phyloP scores from a whole-genome alignment of 2,797 vertebrate genomes.

The Spinibarbus caldwelli region DNA sequence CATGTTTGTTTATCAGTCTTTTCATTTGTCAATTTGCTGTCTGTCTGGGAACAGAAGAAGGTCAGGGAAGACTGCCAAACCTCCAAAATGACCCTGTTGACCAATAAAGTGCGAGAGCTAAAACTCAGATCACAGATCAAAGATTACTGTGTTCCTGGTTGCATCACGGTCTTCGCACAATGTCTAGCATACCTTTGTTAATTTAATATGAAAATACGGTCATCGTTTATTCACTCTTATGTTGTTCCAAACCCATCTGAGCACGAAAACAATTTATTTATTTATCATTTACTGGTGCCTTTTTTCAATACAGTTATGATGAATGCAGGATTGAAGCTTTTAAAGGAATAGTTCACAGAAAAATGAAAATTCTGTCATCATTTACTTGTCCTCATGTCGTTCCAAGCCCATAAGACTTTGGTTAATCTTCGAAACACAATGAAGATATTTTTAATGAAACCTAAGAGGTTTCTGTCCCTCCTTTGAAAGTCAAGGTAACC shows the following conservation, averaged over 20 bases:
- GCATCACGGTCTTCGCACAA: background rate
- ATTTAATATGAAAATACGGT: conserved; percentile 9
- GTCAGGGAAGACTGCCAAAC: conserved; percentile 52
- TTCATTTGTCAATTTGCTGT: conserved; percentile 58
- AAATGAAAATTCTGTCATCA: background rate
- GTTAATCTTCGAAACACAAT: background rate
- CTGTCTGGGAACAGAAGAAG: conserved; percentile 53
- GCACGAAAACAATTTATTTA: no score
- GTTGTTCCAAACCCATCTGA: conserved; percentile 20
- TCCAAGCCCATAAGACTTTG: background rate
- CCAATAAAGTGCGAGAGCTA: conserved; percentile 38
- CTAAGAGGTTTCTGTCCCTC: background rate
- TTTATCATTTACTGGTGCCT: background rate
- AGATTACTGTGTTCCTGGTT: conserved; percentile 34
- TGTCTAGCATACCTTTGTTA: background rate
- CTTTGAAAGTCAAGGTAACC: background rate
- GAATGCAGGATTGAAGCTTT: background rate
- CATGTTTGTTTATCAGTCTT: conserved; percentile 51
- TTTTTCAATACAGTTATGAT: background rate
- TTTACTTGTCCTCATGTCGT: background rate
- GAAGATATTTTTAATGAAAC: background rate
- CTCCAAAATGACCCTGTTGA: conserved; percentile 37
- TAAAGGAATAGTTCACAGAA: background rate
- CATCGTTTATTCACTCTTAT: background rate
- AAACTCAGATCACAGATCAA: conserved; percentile 50